Conservation (phyloP, 2,888 invertebrate genomes). For the Pristionchus japonicus region DNA sequence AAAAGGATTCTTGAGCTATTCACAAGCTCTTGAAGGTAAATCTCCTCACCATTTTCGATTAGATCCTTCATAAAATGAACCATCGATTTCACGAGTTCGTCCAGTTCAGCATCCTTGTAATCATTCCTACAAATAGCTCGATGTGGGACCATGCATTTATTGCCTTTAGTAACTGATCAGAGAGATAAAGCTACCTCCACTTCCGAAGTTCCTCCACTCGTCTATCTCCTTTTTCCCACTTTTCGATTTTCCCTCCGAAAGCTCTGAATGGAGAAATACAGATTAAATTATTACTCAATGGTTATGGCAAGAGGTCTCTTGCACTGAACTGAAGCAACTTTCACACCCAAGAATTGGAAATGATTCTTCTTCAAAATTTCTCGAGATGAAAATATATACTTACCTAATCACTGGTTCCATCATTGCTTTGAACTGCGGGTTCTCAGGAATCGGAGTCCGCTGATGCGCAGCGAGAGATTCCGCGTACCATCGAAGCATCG, state of each 20-base stretch:
- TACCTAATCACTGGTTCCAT: neutral
- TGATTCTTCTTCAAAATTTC: neutral
- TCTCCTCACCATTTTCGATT: neutral
- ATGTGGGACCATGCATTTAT: too few species aligned
- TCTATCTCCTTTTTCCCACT: neutral
- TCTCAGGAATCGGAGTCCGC: neutral
- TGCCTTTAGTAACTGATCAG: too few species aligned
- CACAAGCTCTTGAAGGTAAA: too few species aligned
- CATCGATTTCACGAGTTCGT: neutral
- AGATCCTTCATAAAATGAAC: neutral
- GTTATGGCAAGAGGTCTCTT: too few species aligned
- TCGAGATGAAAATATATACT: neutral
- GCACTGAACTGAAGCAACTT: too few species aligned
- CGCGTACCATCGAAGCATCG: constrained; percentile 38
- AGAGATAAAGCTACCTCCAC: neutral
- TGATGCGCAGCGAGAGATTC: neutral
- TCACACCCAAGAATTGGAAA: too few species aligned
- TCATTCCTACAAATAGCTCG: too few species aligned
- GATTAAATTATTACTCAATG: neutral
- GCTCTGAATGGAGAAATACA: too few species aligned
- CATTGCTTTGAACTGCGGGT: neutral
- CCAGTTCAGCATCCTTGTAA: neutral
- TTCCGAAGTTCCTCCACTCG: neutral
- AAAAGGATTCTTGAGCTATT: too few species aligned
- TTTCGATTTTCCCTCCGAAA: constrained; percentile 15